These are phyloP conservation scores for Mythimna loreyi DNA, from an alignment of 2,888 invertebrate species.

Conservation along the genomic window DNA sequence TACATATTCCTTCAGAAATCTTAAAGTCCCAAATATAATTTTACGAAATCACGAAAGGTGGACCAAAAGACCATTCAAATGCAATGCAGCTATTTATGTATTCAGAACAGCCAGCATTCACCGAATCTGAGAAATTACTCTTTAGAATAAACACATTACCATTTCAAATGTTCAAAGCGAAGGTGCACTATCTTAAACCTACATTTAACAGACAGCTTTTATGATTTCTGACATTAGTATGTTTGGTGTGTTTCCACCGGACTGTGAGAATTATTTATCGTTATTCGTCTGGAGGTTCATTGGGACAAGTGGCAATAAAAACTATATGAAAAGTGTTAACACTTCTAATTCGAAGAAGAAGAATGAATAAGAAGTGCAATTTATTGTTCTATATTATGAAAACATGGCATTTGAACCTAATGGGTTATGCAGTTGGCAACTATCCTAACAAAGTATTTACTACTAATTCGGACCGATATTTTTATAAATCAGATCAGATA, in stretches of 20 bases:
- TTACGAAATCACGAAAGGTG: neutral
- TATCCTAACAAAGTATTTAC: no score
- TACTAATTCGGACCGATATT: no score
- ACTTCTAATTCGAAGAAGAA: neutral
- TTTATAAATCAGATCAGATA: no score
- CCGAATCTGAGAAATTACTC: conserved; percentile 39
- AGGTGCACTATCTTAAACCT: conserved; percentile 18
- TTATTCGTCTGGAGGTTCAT: neutral
- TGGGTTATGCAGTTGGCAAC: neutral
- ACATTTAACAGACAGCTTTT: conserved; percentile 37
- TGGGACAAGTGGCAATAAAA: neutral
- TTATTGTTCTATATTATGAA: no score
- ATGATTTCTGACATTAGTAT: conserved; percentile 34
- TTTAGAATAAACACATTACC: conserved; percentile 33
- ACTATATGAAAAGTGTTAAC: neutral
- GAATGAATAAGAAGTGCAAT: no score
- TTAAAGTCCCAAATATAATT: conserved; percentile 9
- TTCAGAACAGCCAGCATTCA: conserved; percentile 28
- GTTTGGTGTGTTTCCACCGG: neutral
- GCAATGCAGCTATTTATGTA: conserved; percentile 33
- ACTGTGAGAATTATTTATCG: neutral
- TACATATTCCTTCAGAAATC: neutral
- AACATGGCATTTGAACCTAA: neutral
- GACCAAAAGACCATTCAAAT: neutral
- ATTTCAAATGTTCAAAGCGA: conserved; percentile 35